Conservation (phyloP, 2,888 invertebrate genomes). For the Parnassius smintheus region DNA sequence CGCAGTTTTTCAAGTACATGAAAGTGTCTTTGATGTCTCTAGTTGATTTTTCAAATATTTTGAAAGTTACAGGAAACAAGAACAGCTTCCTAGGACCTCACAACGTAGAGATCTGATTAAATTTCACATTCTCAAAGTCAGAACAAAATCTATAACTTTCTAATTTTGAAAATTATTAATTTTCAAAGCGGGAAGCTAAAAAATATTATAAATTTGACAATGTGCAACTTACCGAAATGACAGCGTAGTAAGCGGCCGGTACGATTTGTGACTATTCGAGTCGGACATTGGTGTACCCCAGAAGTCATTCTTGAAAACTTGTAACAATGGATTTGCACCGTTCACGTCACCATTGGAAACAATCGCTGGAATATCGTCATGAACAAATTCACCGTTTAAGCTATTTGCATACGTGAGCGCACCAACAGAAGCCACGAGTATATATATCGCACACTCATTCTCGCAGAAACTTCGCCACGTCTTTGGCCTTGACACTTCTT, state of each 20-base stretch:
- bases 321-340: slow-evolving; percentile 82
- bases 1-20: too few relatives aligned
- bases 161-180: too few relatives aligned
- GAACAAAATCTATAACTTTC: too few relatives aligned
- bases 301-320: slow-evolving; percentile 89
- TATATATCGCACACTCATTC: slow-evolving; percentile 83
- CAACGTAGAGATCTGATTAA: too few relatives aligned
- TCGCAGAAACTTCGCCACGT: slow-evolving; percentile 59
- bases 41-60: too few relatives aligned
- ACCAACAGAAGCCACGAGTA: slow-evolving; percentile 84
- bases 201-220: neutral
- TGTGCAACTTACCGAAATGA: slow-evolving; percentile 88
- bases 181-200: too few relatives aligned
- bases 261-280: slow-evolving; percentile 91
- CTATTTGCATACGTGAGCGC: slow-evolving; percentile 87
- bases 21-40: too few relatives aligned
- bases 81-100: too few relatives aligned
- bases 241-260: slow-evolving; percentile 90
- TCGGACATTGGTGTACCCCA: slow-evolving; percentile 96
- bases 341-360: slow-evolving; percentile 90
- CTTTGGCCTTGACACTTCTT: slow-evolving; percentile 62
- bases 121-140: too few relatives aligned
- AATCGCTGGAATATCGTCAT: slow-evolving; percentile 93
- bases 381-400: slow-evolving; percentile 90
- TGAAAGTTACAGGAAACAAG: too few relatives aligned